phyloP scores from a whole-genome alignment of 1,140 invertebrate genomes.

The Gerris buenoi region DNA sequence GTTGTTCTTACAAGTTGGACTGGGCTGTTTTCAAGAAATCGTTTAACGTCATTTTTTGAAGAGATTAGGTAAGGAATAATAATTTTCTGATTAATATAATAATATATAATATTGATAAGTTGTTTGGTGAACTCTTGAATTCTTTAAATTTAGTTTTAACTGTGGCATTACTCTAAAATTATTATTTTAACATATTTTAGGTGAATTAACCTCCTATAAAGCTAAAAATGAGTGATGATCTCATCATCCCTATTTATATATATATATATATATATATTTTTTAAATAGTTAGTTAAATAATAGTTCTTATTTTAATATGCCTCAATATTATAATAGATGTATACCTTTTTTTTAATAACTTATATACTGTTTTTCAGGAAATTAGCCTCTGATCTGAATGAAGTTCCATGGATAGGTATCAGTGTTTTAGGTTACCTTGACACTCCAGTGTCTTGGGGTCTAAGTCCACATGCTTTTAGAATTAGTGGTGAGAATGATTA shows the following conservation, averaged over 20 bases:
- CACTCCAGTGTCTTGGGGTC: not conserved
- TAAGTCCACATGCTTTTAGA: not conserved
- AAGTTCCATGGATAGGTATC: not conserved
- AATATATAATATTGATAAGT: not conserved
- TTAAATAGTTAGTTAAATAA: not conserved
- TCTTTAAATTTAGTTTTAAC: too few species aligned
- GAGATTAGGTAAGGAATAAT: not conserved
- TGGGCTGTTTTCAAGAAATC: not conserved
- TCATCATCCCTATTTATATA: not conserved
- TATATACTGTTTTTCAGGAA: not conserved
- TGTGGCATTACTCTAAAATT: too few species aligned
- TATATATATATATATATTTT: not conserved
- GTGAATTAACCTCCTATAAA: too few species aligned
- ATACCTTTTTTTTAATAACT: too few species aligned
- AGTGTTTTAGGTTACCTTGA: not conserved
- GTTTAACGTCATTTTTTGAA: not conserved
- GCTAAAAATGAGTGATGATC: too few species aligned
- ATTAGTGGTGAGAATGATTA: not conserved
- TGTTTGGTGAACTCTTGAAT: too few species aligned
- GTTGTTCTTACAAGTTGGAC: not conserved
- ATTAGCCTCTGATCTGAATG: not conserved
- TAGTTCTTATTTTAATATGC: not conserved
- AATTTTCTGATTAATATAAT: not conserved
- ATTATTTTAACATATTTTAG: too few species aligned
- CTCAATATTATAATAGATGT: not conserved